Conservation (phyloP, 2,888 invertebrate genomes). For the Coleophora deauratella region DNA sequence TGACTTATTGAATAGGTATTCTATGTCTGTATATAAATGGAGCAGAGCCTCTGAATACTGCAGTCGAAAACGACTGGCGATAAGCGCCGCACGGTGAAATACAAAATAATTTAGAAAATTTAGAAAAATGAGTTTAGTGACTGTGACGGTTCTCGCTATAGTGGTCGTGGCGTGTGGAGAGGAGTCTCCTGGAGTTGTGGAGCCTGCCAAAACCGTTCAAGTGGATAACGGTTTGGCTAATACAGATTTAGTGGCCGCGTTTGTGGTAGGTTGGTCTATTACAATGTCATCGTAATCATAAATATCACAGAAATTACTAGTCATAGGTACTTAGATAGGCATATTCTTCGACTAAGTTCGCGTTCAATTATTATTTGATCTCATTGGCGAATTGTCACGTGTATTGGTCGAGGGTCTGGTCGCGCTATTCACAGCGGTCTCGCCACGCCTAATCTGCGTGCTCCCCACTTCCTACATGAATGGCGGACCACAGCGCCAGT, state of each 20-base stretch:
- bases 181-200: slow-evolving; percentile 25
- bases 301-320: no score
- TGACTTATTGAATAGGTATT: slow-evolving; percentile 41
- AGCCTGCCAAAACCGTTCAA: slow-evolving; percentile 24
- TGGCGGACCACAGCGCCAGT: slow-evolving; percentile 17
- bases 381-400: no score
- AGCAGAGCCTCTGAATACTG: slow-evolving; percentile 46
- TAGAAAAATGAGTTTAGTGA: slow-evolving; percentile 27
- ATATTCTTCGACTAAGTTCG: no score
- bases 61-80: slow-evolving; percentile 52
- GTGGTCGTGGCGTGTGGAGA: slow-evolving; percentile 30
- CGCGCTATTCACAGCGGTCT: no score
- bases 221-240: slow-evolving; percentile 29
- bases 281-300: no score
- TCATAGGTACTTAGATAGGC: no score
- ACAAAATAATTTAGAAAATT: slow-evolving; percentile 5
- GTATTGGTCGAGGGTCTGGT: neutral
- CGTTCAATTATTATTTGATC: no score
- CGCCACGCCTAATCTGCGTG: slow-evolving; percentile 24
- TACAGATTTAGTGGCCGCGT: slow-evolving; percentile 45
- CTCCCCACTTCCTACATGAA: slow-evolving; percentile 21
- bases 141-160: slow-evolving; percentile 27
- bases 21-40: slow-evolving; percentile 63
- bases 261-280: slow-evolving; percentile 44
- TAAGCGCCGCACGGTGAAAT: slow-evolving; percentile 45